Evolutionary conservation across 1,140 invertebrate genomes (phyloP).

Genomic region (Brachionus asplanchnoidis): DNA sequence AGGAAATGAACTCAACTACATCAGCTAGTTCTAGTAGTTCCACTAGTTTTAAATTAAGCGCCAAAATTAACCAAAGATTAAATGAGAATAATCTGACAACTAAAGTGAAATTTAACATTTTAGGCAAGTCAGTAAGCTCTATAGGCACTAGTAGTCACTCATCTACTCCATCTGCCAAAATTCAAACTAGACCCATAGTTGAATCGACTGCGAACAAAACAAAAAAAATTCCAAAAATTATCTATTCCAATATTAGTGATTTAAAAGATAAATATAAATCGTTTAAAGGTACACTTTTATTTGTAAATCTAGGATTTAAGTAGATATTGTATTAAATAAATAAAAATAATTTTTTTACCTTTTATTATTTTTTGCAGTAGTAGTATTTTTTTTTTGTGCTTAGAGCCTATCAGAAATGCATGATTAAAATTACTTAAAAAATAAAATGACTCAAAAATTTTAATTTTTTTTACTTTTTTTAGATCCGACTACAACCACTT

Average conservation of each 20-base stretch:
- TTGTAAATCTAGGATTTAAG: not conserved
- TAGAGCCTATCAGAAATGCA: not conserved
- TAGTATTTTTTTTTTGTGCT: constrained; percentile 1
- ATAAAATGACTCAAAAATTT: not conserved
- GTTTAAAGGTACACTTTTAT: not conserved
- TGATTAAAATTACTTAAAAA: not conserved
- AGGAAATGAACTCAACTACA: not conserved
- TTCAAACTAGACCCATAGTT: not conserved
- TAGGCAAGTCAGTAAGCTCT: not conserved
- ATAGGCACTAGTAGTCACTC: not conserved
- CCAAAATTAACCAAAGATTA: not conserved
- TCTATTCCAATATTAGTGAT: constrained; percentile 11
- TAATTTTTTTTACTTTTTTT: not conserved
- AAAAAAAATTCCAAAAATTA: constrained; percentile 13
- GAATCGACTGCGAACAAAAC: not conserved
- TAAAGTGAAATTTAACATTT: not conserved
- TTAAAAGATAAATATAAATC: constrained; percentile 36
- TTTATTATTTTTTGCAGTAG: not conserved
- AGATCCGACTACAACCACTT: constrained; percentile 1
- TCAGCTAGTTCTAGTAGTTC: not conserved
- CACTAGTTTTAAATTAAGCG: not conserved
- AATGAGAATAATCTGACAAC: not conserved
- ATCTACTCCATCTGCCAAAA: not conserved
- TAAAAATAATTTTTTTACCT: not conserved
- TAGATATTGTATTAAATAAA: not conserved